Conservation (phyloP, 2,113 vertebrate genomes). For the Sylvicapra grimmia region DNA sequence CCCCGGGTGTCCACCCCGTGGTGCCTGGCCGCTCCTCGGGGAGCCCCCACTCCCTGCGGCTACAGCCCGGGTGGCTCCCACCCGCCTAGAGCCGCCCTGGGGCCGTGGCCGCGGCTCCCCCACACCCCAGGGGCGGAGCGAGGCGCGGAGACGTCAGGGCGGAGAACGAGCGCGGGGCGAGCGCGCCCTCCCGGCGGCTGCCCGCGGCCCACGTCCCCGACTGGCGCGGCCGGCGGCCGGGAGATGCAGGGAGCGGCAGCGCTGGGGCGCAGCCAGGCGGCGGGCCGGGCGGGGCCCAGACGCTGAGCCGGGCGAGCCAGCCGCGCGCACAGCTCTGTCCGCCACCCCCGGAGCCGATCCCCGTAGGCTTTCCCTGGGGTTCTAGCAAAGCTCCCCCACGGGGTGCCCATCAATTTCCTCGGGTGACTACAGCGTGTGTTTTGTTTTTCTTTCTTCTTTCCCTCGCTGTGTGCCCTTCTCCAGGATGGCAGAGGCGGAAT, state of each 20-base stretch:
- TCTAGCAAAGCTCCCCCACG: conserved; percentile 53
- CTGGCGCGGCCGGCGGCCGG: conserved; percentile 80
- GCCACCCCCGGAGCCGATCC: conserved; percentile 71
- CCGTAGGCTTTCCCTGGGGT: conserved; percentile 43
- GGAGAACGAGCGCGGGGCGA: conserved; percentile 73
- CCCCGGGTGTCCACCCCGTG: background rate
- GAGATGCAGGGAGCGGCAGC: conserved; percentile 78
- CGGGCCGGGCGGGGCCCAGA: conserved; percentile 75
- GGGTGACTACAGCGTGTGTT: conserved; percentile 74
- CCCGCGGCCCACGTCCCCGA: conserved; percentile 83
- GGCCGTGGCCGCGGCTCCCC: conserved; percentile 16
- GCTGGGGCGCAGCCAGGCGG: conserved; percentile 78
- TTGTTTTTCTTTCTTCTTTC: conserved; percentile 24
- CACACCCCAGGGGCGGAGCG: conserved; percentile 82
- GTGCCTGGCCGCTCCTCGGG: background rate
- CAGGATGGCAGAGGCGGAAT: conserved; percentile 98
- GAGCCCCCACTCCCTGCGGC: background rate
- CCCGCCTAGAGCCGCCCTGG: background rate
- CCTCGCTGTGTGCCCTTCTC: conserved; percentile 80
- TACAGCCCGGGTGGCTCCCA: background rate
- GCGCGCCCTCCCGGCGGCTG: conserved; percentile 83
- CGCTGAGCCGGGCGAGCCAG: conserved; percentile 80
- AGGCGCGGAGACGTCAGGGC: conserved; percentile 79
- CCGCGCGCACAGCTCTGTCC: conserved; percentile 71
- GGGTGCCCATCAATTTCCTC: conserved; percentile 56